These are phyloP conservation scores for Mimachlamys varia DNA, from an alignment of 2,888 invertebrate genomes.

Conservation along the genomic window DNA sequence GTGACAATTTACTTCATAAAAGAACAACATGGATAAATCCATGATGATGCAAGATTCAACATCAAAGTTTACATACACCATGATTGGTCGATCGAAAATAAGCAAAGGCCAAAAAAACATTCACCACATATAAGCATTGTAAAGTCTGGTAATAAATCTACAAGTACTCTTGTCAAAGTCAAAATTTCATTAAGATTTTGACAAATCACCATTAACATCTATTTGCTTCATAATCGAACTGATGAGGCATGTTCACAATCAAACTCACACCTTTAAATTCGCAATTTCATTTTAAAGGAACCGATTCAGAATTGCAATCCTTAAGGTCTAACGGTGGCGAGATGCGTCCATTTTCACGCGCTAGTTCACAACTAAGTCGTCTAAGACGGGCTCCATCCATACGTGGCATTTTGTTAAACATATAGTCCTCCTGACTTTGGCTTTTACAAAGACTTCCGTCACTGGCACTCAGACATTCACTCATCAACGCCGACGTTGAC, in stretches of 20 bases:
- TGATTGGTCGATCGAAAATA: not conserved
- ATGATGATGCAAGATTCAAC: not conserved
- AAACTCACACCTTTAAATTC: not conserved
- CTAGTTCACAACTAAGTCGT: conserved; percentile 72
- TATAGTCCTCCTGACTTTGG: conserved; percentile 63
- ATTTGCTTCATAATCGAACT: not conserved
- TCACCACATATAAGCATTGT: not conserved
- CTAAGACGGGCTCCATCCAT: conserved; percentile 56
- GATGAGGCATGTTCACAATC: not conserved
- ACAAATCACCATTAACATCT: not conserved
- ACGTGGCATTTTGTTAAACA: conserved; percentile 49
- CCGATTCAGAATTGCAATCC: not conserved
- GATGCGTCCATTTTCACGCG: conserved; percentile 69
- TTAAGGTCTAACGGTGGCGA: conserved; percentile 56
- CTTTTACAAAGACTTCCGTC: conserved; percentile 53
- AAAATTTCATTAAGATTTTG: conserved; percentile 9
- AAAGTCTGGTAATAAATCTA: not conserved
- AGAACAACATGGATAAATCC: not conserved
- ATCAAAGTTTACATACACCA: not conserved
- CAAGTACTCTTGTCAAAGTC: not conserved
- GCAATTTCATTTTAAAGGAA: not conserved
- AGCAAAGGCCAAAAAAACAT: not conserved
- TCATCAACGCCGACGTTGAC: conserved; percentile 45
- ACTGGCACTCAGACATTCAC: conserved; percentile 47
- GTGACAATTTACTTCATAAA: not conserved